Percentiles rank a stretch among this genome's conserved stretches.
phyloP scores from a whole-genome alignment of 1,140 invertebrate species.

The Pseudachorutes palmiensis region DNA sequence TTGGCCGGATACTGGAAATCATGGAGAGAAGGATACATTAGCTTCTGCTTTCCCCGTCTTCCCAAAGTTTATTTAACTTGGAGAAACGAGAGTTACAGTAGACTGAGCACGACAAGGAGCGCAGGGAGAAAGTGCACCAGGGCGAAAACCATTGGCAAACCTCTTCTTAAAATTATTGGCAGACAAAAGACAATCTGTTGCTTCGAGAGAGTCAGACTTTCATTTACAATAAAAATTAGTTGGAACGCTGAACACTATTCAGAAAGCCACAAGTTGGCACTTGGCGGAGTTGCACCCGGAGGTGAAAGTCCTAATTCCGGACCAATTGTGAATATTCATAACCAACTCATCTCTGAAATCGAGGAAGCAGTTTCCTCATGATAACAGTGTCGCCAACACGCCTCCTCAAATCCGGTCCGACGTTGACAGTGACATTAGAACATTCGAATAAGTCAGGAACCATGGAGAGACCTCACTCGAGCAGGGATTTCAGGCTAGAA shows the following conservation, averaged over 20 bases:
- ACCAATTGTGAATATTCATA: neutral
- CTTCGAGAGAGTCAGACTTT: too few relatives aligned
- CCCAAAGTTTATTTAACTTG: neutral
- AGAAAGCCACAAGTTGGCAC: neutral
- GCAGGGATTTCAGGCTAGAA: slow-evolving; percentile 1
- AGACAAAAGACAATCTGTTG: neutral
- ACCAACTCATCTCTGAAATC: neutral
- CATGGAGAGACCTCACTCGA: neutral
- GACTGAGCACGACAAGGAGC: neutral
- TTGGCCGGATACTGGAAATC: too few relatives aligned
- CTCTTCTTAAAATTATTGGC: neutral
- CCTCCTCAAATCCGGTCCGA: neutral
- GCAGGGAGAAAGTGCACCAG: neutral
- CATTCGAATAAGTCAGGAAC: neutral
- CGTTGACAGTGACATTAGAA: neutral
- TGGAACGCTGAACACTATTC: neutral
- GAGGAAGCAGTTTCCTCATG: neutral
- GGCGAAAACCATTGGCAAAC: neutral
- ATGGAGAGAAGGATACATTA: too few relatives aligned
- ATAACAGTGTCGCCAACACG: neutral
- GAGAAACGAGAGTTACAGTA: neutral
- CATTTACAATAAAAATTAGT: neutral
- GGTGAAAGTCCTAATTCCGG: neutral
- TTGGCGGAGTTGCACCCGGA: neutral
- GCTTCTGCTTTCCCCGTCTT: too few relatives aligned